Conservation (phyloP, 2,113 vertebrate species). For the Uria lomvia region DNA sequence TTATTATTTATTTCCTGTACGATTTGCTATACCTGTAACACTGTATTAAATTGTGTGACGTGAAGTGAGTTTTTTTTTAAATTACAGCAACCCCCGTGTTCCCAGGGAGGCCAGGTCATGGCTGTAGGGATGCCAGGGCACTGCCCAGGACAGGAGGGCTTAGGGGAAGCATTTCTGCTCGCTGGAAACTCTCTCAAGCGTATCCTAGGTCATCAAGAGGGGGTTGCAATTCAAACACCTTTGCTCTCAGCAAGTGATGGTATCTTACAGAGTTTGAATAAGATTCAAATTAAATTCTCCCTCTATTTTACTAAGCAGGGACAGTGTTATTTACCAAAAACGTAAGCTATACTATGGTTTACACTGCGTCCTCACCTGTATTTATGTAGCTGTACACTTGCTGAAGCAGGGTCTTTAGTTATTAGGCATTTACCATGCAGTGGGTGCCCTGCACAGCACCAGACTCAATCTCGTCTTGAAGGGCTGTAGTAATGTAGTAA, state of each 20-base stretch:
- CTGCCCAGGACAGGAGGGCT: background rate
- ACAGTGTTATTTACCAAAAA: background rate
- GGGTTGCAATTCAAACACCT: background rate
- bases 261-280: background rate
- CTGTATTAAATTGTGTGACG: background rate
- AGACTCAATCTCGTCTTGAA: background rate
- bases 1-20: background rate
- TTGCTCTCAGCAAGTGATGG: background rate
- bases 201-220: background rate
- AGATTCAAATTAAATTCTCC: background rate
- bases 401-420: background rate
- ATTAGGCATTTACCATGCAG: background rate
- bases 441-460: accelerated
- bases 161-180: background rate
- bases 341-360: background rate
- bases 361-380: accelerated
- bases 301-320: background rate
- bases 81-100: background rate
- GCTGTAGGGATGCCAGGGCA: too few species aligned
- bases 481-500: background rate
- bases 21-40: background rate
- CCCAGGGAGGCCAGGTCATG: background rate
- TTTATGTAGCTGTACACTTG: background rate
- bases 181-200: background rate
- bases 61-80: background rate